Percentiles rank a stretch among this genome's conserved stretches.
These are phyloP conservation scores for Forbesichthys agassizii DNA, from an alignment of 2,113 vertebrate species.

Conservation along the genomic window DNA sequence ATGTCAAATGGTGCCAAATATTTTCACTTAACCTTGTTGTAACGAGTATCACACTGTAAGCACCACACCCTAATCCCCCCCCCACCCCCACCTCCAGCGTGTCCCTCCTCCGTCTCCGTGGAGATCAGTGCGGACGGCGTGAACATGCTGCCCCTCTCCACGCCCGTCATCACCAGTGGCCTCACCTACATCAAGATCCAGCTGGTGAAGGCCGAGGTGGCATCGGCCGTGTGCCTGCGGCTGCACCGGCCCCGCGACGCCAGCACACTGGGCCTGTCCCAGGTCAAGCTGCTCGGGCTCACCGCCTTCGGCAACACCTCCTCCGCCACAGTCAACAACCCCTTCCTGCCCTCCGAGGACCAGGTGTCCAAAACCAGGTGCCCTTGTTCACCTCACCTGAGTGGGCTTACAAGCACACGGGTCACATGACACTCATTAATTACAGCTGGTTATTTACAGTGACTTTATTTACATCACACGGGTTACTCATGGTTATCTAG, in stretches of 20 bases:
- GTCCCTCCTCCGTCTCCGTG: slow-evolving; percentile 96
- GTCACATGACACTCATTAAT: too few relatives aligned
- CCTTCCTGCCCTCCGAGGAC: slow-evolving; percentile 97
- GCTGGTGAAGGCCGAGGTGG: slow-evolving; percentile 95
- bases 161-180: slow-evolving; percentile 93
- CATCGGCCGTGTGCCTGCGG: slow-evolving; percentile 93
- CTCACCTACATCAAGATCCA: slow-evolving; percentile 99
- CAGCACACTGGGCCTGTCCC: slow-evolving; percentile 94
- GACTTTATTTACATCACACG: too few relatives aligned
- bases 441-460: too few relatives aligned
- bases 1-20: too few relatives aligned
- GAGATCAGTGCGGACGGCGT: slow-evolving; percentile 97
- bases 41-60: background rate
- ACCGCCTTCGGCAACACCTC: slow-evolving; percentile 97
- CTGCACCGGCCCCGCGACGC: slow-evolving; percentile 95
- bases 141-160: slow-evolving; percentile 97
- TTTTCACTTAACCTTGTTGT: too few relatives aligned
- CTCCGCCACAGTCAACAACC: slow-evolving; percentile 96
- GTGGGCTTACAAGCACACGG: background rate
- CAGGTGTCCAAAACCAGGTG: slow-evolving; percentile 99
- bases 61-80: background rate
- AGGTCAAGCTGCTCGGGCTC: slow-evolving; percentile 95
- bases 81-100: slow-evolving; percentile 76
- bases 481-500: too few relatives aligned
- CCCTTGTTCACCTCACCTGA: too few relatives aligned